A percentile compares a stretch with the other conserved stretches of the same genome.
These are phyloP conservation scores for Tribolium freemani DNA, from an alignment of 2,888 invertebrate genomes.

Conservation along the genomic window DNA sequence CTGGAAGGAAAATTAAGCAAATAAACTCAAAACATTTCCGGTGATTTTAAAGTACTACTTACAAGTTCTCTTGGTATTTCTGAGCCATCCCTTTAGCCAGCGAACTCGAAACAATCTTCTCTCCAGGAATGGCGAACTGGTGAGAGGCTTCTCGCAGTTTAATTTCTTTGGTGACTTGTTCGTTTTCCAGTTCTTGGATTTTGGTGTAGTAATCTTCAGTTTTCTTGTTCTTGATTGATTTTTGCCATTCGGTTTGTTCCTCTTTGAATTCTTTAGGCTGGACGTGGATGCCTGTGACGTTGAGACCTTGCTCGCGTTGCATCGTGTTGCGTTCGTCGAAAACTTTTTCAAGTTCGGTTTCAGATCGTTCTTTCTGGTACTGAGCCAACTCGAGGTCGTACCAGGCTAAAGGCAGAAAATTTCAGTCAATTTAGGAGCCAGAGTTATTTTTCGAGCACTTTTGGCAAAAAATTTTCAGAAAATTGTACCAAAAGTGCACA, in stretches of 20 bases:
- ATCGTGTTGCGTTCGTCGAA: slow-evolving; percentile 87
- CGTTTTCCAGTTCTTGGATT: slow-evolving; percentile 85
- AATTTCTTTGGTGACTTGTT: slow-evolving; percentile 86
- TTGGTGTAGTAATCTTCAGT: slow-evolving; percentile 86
- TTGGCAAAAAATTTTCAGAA: too few species aligned
- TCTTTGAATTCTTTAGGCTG: slow-evolving; percentile 77
- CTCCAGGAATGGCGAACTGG: slow-evolving; percentile 89
- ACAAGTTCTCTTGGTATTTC: slow-evolving; percentile 87
- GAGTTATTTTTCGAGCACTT: background rate
- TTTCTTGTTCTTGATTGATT: slow-evolving; percentile 85
- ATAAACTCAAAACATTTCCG: background rate
- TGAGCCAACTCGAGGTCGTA: slow-evolving; percentile 89
- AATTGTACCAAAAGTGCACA: too few species aligned
- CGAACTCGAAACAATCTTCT: slow-evolving; percentile 82
- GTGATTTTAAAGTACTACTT: slow-evolving; percentile 66
- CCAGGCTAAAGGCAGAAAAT: slow-evolving; percentile 78
- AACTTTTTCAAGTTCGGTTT: slow-evolving; percentile 87
- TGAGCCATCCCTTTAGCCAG: slow-evolving; percentile 90
- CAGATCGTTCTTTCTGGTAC: slow-evolving; percentile 86
- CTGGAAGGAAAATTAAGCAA: slow-evolving; percentile 65
- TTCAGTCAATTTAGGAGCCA: slow-evolving; percentile 14
- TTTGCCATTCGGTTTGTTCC: slow-evolving; percentile 89
- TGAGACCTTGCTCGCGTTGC: slow-evolving; percentile 73
- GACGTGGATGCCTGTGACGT: slow-evolving; percentile 71
- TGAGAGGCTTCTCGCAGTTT: slow-evolving; percentile 82